A percentile compares a stretch with the other conserved stretches of the same genome.
Evolutionary conservation across 2,888 invertebrate genomes (phyloP).

Genomic region (Blastobasis lacticolella): DNA sequence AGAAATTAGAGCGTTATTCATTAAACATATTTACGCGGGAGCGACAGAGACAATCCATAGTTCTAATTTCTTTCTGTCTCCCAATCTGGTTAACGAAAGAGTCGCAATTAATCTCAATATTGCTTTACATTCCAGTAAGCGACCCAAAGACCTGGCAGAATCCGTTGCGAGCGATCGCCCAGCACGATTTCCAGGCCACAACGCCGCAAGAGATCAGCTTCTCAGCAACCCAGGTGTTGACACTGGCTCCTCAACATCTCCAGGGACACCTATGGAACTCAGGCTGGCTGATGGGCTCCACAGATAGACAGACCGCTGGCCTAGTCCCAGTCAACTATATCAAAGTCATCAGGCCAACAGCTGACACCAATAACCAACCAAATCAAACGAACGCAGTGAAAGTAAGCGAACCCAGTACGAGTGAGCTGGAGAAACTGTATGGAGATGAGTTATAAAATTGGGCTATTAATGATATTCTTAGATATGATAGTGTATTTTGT

Average conservation of each 20-base stretch:
- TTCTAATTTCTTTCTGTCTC: too few species aligned
- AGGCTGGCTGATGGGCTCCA: conserved; percentile 79
- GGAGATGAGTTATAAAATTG: conserved; percentile 23
- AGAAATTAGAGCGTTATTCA: too few species aligned
- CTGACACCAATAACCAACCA: conserved; percentile 1
- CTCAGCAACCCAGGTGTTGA: conserved; percentile 82
- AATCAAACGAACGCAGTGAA: conserved; percentile 10
- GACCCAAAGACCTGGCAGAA: conserved; percentile 82
- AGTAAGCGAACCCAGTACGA: conserved; percentile 9
- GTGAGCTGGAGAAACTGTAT: conserved; percentile 29
- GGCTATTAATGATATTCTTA: too few species aligned
- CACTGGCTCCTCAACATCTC: conserved; percentile 87
- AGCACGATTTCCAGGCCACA: conserved; percentile 83
- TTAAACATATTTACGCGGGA: too few species aligned
- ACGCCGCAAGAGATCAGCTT: conserved; percentile 85
- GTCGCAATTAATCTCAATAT: too few species aligned
- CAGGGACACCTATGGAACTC: conserved; percentile 81
- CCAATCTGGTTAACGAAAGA: too few species aligned
- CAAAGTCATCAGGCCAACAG: conserved; percentile 42
- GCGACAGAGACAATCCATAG: too few species aligned
- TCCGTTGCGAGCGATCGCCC: conserved; percentile 78
- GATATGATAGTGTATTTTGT: too few species aligned
- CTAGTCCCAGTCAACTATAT: conserved; percentile 79
- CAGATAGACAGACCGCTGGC: conserved; percentile 74
- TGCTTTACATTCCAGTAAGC: conserved; percentile 54